Percentiles rank a stretch among this genome's conserved stretches.
Evolutionary conservation across 2,797 vertebrate genomes (phyloP).

Genomic region (Gymnocypris eckloni): DNA sequence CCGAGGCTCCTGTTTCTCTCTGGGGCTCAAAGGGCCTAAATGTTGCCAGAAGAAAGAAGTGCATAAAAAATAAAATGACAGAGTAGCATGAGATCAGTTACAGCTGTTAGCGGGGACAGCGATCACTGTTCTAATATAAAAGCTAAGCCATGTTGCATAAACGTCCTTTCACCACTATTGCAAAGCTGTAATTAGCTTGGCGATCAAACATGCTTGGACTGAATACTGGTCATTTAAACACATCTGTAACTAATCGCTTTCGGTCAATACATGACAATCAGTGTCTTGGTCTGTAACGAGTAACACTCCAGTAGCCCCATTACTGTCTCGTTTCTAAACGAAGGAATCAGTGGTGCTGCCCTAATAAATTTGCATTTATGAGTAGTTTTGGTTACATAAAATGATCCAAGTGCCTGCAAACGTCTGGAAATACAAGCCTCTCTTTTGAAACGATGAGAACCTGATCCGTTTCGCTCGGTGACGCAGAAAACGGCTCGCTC

Average conservation of each 20-base stretch:
- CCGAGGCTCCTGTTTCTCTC: constrained; percentile 33
- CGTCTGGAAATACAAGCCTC: constrained; percentile 37
- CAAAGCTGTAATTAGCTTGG: constrained; percentile 1
- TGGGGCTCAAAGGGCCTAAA: constrained; percentile 16
- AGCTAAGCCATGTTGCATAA: constrained; percentile 4
- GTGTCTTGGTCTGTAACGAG: not conserved
- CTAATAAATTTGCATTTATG: constrained; percentile 31
- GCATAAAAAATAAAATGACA: constrained; percentile 31
- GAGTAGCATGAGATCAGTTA: constrained; percentile 48
- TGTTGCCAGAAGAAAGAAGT: constrained; percentile 33
- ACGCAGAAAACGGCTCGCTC: constrained; percentile 48
- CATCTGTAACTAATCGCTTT: constrained; percentile 42
- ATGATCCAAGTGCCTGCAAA: constrained; percentile 35
- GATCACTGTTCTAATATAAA: constrained; percentile 30
- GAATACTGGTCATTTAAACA: constrained; percentile 37
- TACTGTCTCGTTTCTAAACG: constrained; percentile 8
- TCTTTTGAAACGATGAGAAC: constrained; percentile 43
- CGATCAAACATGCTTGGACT: constrained; percentile 26
- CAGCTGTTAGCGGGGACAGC: constrained; percentile 26
- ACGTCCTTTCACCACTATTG: not conserved
- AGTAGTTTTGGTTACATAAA: constrained; percentile 24
- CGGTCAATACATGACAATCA: not conserved
- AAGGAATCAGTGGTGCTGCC: constrained; percentile 14
- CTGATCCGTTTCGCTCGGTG: constrained; percentile 33
- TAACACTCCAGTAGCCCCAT: constrained; percentile 17